phyloP scores from a whole-genome alignment of 2,113 vertebrate species.

The Orthochromis indermauri region DNA sequence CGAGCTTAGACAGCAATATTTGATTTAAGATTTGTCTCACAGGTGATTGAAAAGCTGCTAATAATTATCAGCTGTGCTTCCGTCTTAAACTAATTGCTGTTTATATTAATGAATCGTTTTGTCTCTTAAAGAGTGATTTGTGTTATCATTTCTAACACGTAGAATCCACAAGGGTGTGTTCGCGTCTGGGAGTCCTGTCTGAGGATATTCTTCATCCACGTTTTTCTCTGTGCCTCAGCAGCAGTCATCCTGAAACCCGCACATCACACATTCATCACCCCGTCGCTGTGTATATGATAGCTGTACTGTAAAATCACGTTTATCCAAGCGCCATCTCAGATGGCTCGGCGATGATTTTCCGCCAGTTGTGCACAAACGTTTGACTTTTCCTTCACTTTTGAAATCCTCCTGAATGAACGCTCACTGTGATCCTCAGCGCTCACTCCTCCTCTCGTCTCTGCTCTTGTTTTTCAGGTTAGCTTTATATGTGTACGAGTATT shows the following conservation, averaged over 20 bases:
- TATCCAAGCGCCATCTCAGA: neutral
- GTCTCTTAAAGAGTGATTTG: neutral
- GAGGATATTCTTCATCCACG: neutral
- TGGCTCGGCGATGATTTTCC: neutral
- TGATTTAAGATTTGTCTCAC: neutral
- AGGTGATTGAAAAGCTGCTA: neutral
- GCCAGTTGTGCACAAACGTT: neutral
- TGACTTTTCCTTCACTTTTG: neutral
- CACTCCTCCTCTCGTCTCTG: neutral
- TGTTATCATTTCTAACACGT: neutral
- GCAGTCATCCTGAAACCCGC: slow-evolving; percentile 37
- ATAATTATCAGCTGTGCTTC: neutral
- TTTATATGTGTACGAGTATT: slow-evolving; percentile 87
- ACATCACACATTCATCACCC: slow-evolving; percentile 39
- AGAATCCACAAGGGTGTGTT: neutral
- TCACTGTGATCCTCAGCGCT: neutral
- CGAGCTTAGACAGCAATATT: neutral
- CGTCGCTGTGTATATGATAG: neutral
- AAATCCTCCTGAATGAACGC: neutral
- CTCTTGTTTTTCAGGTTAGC: slow-evolving; percentile 76
- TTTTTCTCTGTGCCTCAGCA: slow-evolving; percentile 21
- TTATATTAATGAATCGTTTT: neutral
- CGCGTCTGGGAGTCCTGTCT: neutral
- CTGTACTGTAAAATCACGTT: slow-evolving; percentile 29
- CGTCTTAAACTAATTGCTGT: neutral